phyloP scores from a whole-genome alignment of 2,797 vertebrate genomes.

The Argentina silus region DNA sequence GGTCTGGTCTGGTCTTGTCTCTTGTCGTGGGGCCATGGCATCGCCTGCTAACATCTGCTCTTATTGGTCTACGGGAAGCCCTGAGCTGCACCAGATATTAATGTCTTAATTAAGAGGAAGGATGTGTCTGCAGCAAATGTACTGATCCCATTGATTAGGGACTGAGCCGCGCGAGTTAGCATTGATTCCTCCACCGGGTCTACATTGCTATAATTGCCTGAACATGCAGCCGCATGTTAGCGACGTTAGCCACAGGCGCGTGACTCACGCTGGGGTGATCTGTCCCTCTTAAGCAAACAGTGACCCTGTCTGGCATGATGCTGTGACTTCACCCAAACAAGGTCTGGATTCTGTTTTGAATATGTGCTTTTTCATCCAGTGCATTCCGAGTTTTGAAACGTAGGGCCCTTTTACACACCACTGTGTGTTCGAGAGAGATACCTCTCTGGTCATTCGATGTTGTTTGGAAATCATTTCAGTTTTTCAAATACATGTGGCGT shows the following conservation, averaged over 20 bases:
- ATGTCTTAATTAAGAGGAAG: constrained; percentile 93
- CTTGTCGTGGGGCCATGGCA: constrained; percentile 41
- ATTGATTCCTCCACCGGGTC: constrained; percentile 89
- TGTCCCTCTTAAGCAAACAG: constrained; percentile 68
- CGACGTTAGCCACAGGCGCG: background rate
- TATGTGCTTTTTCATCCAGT: no score
- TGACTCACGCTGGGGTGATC: constrained; percentile 8
- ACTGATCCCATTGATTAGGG: constrained; percentile 90
- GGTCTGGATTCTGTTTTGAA: background rate
- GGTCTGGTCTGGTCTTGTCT: constrained; percentile 60
- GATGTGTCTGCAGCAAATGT: constrained; percentile 87
- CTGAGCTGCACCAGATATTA: constrained; percentile 83
- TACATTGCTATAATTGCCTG: constrained; percentile 91
- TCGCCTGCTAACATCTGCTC: constrained; percentile 84
- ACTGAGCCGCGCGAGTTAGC: constrained; percentile 85
- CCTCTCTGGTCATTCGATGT: no score
- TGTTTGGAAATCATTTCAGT: no score
- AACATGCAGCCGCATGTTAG: constrained; percentile 80
- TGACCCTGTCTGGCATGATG: constrained; percentile 78
- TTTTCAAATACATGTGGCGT: no score
- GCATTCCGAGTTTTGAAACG: no score
- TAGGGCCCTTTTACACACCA: no score
- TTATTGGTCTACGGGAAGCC: constrained; percentile 86
- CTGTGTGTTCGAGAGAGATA: no score
- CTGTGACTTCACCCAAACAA: constrained; percentile 54